phyloP scores from a whole-genome alignment of 2,113 vertebrate species.

The Cyanoliseus patagonus region DNA sequence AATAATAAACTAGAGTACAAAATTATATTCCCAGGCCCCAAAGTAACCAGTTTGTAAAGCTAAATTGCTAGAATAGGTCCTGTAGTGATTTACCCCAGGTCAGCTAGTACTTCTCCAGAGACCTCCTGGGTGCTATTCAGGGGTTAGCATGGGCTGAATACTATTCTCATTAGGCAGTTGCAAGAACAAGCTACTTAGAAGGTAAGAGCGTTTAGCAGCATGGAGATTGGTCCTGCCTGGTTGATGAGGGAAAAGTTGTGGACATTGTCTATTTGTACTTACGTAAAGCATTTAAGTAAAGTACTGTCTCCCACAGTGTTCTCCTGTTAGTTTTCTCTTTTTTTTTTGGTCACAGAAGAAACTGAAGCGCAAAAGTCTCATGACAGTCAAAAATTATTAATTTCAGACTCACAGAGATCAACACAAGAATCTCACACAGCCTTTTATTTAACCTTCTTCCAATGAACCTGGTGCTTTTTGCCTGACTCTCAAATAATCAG shows the following conservation, averaged over 20 bases:
- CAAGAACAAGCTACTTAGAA: not conserved
- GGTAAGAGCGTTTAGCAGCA: not conserved
- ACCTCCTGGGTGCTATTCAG: not conserved
- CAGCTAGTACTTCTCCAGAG: not conserved
- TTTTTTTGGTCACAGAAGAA: not conserved
- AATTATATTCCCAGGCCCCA: not conserved
- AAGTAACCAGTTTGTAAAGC: not conserved
- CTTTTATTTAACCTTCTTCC: not conserved
- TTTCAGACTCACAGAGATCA: not conserved
- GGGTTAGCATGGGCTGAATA: not conserved
- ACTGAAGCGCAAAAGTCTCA: not conserved
- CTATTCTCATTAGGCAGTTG: not conserved
- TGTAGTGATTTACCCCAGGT: not conserved
- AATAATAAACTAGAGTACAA: not conserved
- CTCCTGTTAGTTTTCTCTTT: not conserved
- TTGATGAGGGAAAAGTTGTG: not conserved
- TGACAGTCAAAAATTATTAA: not conserved
- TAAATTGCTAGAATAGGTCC: not conserved
- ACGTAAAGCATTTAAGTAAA: not conserved
- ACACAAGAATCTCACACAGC: not conserved
- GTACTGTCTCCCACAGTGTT: not conserved
- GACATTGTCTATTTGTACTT: not conserved
- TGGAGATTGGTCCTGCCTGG: not conserved
- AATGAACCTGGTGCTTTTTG: not conserved
- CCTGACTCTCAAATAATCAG: not conserved